Evolutionary conservation across 2,888 invertebrate genomes (phyloP).

Genomic region (Congeria kusceri): DNA sequence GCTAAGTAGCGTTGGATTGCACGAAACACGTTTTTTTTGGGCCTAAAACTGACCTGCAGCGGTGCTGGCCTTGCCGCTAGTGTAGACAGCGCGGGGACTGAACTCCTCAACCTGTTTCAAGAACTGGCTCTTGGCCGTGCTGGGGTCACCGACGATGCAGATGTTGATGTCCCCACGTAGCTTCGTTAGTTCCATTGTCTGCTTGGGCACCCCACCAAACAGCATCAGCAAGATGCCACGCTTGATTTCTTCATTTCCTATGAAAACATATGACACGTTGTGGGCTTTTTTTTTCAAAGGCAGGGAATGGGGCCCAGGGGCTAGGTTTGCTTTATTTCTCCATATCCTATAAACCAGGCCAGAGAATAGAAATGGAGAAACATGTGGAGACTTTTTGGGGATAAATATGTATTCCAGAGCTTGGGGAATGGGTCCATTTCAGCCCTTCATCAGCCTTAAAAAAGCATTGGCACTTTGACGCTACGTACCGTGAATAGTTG

Average conservation of each 20-base stretch:
- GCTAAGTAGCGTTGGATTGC: too few relatives aligned
- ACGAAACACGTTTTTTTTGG: too few relatives aligned
- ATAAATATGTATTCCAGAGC: too few relatives aligned
- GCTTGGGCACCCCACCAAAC: slow-evolving; percentile 98
- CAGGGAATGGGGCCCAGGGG: too few relatives aligned
- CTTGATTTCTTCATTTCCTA: slow-evolving; percentile 97
- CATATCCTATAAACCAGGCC: too few relatives aligned
- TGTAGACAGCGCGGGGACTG: slow-evolving; percentile 98
- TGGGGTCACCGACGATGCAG: slow-evolving; percentile 99
- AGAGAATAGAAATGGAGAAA: too few relatives aligned
- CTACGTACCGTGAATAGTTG: slow-evolving; percentile 93
- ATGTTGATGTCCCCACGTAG: slow-evolving; percentile 98
- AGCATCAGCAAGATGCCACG: slow-evolving; percentile 94
- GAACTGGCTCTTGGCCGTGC: slow-evolving; percentile 99
- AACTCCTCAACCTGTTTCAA: slow-evolving; percentile 97
- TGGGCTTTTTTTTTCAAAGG: too few relatives aligned
- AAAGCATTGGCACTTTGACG: too few relatives aligned
- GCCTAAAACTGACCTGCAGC: slow-evolving; percentile 89
- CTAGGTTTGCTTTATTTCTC: too few relatives aligned
- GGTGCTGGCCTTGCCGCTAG: slow-evolving; percentile 98
- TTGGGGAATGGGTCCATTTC: too few relatives aligned
- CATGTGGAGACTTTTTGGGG: too few relatives aligned
- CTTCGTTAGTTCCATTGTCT: slow-evolving; percentile 95
- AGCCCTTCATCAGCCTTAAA: too few relatives aligned
- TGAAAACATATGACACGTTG: slow-evolving; percentile 2